These are phyloP conservation scores for Andricus curvator DNA, from an alignment of 2,888 invertebrate species.

Conservation along the genomic window DNA sequence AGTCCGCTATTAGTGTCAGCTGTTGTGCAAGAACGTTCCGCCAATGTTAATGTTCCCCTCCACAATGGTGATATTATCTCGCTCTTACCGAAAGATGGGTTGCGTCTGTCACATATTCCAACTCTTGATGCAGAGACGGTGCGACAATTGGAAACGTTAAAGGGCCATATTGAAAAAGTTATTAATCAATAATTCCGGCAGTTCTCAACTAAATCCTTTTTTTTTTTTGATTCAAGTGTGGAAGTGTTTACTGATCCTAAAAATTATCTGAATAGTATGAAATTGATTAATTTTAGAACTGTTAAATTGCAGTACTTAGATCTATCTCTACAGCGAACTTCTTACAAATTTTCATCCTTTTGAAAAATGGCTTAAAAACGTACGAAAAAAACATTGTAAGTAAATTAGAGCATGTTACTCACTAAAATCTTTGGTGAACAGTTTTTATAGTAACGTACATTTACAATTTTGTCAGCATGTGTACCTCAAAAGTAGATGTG, in stretches of 20 bases:
- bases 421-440: background rate
- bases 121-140: slow-evolving; percentile 48
- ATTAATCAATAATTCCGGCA: slow-evolving; percentile 41
- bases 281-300: background rate
- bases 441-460: background rate
- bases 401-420: background rate
- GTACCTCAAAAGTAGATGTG: background rate
- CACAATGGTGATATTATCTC: slow-evolving; percentile 83
- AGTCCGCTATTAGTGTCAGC: slow-evolving; percentile 83
- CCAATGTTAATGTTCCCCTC: slow-evolving; percentile 85
- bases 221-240: background rate
- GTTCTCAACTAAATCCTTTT: background rate
- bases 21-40: slow-evolving; percentile 79
- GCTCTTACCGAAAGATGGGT: slow-evolving; percentile 79
- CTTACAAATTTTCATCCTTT: background rate
- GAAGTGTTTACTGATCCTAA: background rate
- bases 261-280: background rate
- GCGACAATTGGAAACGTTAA: slow-evolving; percentile 47
- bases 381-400: background rate
- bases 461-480: background rate
- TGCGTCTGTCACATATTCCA: slow-evolving; percentile 51
- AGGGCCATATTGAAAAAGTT: slow-evolving; percentile 54
- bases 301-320: background rate
- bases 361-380: background rate
- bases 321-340: background rate